A percentile compares a stretch with the other conserved stretches of the same genome.
Conservation (phyloP, 1,140 invertebrate species). For the Anadara kagoshimensis region DNA sequence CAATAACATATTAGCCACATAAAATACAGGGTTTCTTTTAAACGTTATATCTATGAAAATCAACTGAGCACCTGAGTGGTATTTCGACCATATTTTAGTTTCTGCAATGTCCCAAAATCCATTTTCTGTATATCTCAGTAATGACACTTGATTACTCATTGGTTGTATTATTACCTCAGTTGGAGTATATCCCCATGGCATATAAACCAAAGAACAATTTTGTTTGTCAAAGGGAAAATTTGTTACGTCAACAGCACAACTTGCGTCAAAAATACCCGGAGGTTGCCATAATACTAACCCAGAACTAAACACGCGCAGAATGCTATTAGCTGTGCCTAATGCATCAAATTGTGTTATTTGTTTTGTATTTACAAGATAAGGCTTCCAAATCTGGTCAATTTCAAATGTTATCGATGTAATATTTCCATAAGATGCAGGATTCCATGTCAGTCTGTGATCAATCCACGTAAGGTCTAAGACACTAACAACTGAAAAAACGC, state of each 20-base stretch:
- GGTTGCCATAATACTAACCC: too few relatives aligned
- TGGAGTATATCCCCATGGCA: conserved; percentile 2
- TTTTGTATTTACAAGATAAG: too few relatives aligned
- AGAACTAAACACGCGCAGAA: too few relatives aligned
- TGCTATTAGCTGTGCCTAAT: too few relatives aligned
- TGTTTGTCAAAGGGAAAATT: conserved; percentile 20
- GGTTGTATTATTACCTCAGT: background rate
- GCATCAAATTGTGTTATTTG: too few relatives aligned
- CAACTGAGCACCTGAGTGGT: background rate
- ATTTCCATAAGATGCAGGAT: too few relatives aligned
- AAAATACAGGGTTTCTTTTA: conserved; percentile 7
- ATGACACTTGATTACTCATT: background rate
- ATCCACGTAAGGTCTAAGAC: too few relatives aligned
- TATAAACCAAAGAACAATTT: background rate
- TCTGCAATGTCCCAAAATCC: conserved; percentile 7
- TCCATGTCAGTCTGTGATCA: too few relatives aligned
- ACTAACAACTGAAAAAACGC: too few relatives aligned
- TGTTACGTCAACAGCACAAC: background rate
- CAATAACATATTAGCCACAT: conserved; percentile 12
- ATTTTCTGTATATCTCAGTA: conserved; percentile 1
- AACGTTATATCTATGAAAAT: conserved; percentile 8
- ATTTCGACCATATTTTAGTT: background rate
- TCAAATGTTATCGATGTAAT: too few relatives aligned
- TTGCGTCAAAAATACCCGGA: too few relatives aligned
- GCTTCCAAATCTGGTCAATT: too few relatives aligned